Conservation (phyloP, 2,797 vertebrate species). For the Clamator glandarius region DNA sequence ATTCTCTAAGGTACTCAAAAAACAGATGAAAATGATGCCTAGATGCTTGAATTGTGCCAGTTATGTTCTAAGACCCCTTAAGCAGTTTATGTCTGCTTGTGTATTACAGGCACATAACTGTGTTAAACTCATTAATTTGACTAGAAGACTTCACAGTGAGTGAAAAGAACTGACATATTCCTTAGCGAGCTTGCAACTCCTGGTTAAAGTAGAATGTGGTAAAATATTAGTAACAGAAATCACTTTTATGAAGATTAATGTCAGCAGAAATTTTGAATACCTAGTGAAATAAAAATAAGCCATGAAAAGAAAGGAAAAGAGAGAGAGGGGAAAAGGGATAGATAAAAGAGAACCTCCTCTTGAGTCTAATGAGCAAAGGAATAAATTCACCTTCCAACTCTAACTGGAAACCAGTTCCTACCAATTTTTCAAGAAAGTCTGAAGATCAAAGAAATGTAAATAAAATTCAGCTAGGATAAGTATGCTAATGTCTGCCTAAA, state of each 20-base stretch:
- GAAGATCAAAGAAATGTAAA: conserved; percentile 56
- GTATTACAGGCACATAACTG: neutral
- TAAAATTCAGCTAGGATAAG: conserved; percentile 14
- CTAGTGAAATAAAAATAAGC: conserved; percentile 3
- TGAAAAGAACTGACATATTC: neutral
- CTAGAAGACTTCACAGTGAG: neutral
- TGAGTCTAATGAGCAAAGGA: conserved; percentile 16
- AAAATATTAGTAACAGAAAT: neutral
- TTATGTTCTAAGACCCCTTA: neutral
- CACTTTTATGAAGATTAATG: conserved; percentile 5
- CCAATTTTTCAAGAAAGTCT: conserved; percentile 18
- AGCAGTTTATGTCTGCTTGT: conserved; percentile 8
- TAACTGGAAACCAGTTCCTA: conserved; percentile 46
- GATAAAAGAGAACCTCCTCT: conserved; percentile 21
- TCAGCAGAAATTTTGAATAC: neutral
- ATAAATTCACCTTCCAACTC: conserved; percentile 8
- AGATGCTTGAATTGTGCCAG: neutral
- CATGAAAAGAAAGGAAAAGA: neutral
- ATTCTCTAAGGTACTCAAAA: neutral
- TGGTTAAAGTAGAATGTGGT: neutral
- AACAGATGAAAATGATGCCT: neutral
- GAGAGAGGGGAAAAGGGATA: rapidly evolving
- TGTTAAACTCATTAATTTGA: neutral
- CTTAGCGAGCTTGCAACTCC: neutral
- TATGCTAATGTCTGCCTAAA: conserved; percentile 3